Evolutionary conservation across 2,113 vertebrate genomes (phyloP).

Genomic region (Neodon shergylaensis): DNA sequence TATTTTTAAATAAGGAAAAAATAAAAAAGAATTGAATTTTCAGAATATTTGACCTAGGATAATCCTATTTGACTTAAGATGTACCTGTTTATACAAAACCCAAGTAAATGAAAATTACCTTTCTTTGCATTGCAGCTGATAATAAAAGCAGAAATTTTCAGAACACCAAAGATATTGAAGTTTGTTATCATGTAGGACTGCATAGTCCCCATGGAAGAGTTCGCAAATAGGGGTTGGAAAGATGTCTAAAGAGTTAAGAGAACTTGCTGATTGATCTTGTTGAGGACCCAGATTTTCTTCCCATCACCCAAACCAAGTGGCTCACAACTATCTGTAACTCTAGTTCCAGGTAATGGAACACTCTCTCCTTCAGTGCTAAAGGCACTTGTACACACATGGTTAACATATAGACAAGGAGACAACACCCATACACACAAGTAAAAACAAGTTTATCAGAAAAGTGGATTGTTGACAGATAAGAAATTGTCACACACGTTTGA

Average conservation of each 20-base stretch:
- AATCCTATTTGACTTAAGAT: neutral
- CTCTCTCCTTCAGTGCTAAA: neutral
- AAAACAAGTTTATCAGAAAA: neutral
- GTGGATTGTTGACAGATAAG: neutral
- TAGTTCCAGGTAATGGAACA: neutral
- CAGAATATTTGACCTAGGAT: neutral
- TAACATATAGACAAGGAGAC: too few relatives aligned
- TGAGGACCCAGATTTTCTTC: neutral
- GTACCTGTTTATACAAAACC: neutral
- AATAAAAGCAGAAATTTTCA: neutral
- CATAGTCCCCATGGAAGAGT: neutral
- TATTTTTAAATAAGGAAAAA: neutral
- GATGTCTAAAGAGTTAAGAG: neutral
- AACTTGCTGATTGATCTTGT: neutral
- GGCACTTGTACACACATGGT: neutral
- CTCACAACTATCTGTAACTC: neutral
- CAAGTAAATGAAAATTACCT: neutral
- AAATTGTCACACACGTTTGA: neutral
- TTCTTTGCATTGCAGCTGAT: neutral
- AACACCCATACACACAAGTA: neutral
- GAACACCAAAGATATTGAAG: neutral
- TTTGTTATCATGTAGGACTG: neutral
- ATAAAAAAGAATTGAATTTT: neutral
- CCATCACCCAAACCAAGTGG: neutral
- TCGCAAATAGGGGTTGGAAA: neutral